phyloP scores from a whole-genome alignment of 2,797 vertebrate genomes.

The Chrosomus eos region DNA sequence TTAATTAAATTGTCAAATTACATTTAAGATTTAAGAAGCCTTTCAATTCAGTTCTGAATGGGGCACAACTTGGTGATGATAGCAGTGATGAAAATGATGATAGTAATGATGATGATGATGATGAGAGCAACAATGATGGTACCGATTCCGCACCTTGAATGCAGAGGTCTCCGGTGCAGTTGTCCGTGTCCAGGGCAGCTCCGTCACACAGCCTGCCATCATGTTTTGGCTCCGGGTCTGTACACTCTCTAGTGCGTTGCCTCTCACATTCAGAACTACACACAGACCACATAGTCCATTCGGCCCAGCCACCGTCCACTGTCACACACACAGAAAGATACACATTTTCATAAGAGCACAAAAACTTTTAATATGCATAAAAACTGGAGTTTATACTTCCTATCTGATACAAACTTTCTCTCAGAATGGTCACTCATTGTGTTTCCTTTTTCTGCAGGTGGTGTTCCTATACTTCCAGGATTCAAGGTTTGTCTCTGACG shows the following conservation, averaged over 20 bases:
- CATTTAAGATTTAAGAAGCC: not conserved
- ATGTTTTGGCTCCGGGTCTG: constrained; percentile 85
- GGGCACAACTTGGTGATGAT: not conserved
- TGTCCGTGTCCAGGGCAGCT: constrained; percentile 84
- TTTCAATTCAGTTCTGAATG: not conserved
- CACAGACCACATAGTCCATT: constrained; percentile 88
- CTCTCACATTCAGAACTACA: constrained; percentile 88
- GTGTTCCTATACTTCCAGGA: constrained; percentile 29
- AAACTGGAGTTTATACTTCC: not conserved
- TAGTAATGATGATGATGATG: not conserved
- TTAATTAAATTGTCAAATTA: not conserved
- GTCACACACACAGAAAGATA: constrained; percentile 25
- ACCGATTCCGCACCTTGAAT: constrained; percentile 83
- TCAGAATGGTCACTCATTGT: not conserved
- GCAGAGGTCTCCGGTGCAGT: constrained; percentile 96
- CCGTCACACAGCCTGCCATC: constrained; percentile 92
- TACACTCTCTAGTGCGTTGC: constrained; percentile 86
- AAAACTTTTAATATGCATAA: too few species aligned
- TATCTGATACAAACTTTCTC: not conserved
- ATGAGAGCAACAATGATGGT: not conserved
- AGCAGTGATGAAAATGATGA: not conserved
- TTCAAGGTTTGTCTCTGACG: constrained; percentile 37
- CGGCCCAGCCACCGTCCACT: constrained; percentile 83
- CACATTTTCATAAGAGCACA: not conserved
- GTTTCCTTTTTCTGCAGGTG: constrained; percentile 33